Conservation (phyloP, 2,888 invertebrate genomes). For the Dione juno region DNA sequence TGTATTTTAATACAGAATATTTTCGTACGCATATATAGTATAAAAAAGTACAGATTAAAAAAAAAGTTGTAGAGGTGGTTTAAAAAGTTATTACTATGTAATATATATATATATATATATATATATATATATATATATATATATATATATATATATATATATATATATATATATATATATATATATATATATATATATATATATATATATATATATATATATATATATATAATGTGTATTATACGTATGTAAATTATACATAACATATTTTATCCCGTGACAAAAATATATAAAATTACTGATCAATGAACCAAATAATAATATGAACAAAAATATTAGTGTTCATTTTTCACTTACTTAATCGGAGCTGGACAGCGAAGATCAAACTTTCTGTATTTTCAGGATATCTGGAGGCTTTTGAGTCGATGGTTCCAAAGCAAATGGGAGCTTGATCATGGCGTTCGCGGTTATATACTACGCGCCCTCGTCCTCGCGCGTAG, state of each 20-base stretch:
- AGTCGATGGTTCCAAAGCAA: conserved; percentile 66
- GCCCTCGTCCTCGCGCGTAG: conserved; percentile 58
- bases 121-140: too few relatives aligned
- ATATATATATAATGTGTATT: too few relatives aligned
- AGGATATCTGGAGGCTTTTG: conserved; percentile 50
- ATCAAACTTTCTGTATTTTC: conserved; percentile 15
- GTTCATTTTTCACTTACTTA: conserved; percentile 1
- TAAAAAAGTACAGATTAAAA: too few relatives aligned
- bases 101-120: too few relatives aligned
- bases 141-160: background rate
- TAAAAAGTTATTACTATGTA: too few relatives aligned
- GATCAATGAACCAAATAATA: background rate
- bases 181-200: too few relatives aligned
- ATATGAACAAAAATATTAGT: background rate
- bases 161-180: too few relatives aligned
- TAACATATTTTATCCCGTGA: too few relatives aligned
- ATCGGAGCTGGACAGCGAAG: background rate
- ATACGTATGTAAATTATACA: too few relatives aligned
- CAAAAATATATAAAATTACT: too few relatives aligned
- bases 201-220: background rate
- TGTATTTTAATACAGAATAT: background rate
- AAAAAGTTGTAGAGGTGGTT: too few relatives aligned
- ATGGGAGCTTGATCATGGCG: conserved; percentile 65
- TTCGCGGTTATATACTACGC: conserved; percentile 69
- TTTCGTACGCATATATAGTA: background rate